phyloP scores from a whole-genome alignment of 1,140 invertebrate species.

The Diuraphis noxia region DNA sequence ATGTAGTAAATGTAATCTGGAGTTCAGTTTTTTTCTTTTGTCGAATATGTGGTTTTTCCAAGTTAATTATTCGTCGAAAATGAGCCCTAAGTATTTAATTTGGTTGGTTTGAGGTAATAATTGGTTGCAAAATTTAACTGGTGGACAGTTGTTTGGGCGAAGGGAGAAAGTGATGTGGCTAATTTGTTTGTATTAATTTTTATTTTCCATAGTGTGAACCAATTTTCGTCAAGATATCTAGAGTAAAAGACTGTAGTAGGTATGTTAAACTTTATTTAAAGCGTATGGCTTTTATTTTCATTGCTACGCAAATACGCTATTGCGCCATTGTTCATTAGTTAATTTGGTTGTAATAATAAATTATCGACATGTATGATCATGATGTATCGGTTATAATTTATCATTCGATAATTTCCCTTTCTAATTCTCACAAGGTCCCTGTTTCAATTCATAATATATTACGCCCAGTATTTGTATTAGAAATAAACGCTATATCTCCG shows the following conservation, averaged over 20 bases:
- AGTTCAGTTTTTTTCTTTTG: too few species aligned
- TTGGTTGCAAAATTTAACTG: too few species aligned
- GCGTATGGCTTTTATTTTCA: neutral
- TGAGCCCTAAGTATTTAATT: too few species aligned
- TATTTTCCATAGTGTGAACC: too few species aligned
- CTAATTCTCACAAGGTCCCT: neutral
- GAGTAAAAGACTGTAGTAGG: neutral
- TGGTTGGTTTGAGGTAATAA: too few species aligned
- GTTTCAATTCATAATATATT: neutral
- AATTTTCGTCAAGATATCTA: too few species aligned
- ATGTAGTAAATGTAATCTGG: too few species aligned
- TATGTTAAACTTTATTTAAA: neutral
- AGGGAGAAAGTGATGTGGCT: too few species aligned
- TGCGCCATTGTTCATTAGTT: neutral
- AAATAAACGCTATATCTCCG: neutral
- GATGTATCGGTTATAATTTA: neutral
- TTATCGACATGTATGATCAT: neutral
- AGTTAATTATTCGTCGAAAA: too few species aligned
- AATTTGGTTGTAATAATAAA: neutral
- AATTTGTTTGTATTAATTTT: too few species aligned
- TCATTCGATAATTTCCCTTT: neutral
- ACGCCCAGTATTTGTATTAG: neutral
- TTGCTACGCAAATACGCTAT: neutral
- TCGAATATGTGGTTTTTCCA: too few species aligned
- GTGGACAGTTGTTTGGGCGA: too few species aligned